phyloP scores from a whole-genome alignment of 2,797 vertebrate genomes.

The Sternotherus odoratus region DNA sequence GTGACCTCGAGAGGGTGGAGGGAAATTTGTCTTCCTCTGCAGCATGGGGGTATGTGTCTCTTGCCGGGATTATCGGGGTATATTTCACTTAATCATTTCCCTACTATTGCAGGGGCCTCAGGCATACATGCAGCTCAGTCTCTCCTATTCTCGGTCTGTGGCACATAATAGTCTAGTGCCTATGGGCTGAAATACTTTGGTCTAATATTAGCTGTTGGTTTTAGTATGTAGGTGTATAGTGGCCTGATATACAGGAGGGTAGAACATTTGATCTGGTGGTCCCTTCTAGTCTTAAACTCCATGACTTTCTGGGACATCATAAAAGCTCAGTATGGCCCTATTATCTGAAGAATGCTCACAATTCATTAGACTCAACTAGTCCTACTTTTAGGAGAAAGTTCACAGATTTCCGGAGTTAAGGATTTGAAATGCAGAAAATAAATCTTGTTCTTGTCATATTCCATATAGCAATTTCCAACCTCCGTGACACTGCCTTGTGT shows the following conservation, averaged over 20 bases:
- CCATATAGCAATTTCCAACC: conserved; percentile 68
- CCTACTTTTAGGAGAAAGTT: not conserved
- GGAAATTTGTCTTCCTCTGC: too few relatives aligned
- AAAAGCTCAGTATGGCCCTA: conserved; percentile 38
- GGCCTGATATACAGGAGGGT: not conserved
- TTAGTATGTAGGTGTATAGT: not conserved
- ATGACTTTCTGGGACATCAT: not conserved
- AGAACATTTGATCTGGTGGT: not conserved
- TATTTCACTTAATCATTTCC: too few relatives aligned
- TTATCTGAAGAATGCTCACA: conserved; percentile 24
- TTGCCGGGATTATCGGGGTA: too few relatives aligned
- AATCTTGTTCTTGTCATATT: conserved; percentile 73
- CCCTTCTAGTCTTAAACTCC: not conserved
- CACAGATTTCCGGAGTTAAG: conserved; percentile 51
- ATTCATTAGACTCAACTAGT: conserved; percentile 21
- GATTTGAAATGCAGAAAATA: conserved; percentile 69
- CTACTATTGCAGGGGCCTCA: not conserved
- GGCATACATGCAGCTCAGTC: not conserved
- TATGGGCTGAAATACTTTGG: not conserved
- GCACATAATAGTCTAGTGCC: not conserved
- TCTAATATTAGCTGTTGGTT: not conserved
- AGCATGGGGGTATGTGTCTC: too few relatives aligned
- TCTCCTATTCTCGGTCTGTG: not conserved
- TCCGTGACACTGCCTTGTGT: conserved; percentile 48
- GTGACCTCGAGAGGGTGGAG: too few relatives aligned